A percentile compares a stretch with the other conserved stretches of the same genome.
phyloP scores from a whole-genome alignment of 2,888 invertebrate species.

The Eumacrocentrus americanus region DNA sequence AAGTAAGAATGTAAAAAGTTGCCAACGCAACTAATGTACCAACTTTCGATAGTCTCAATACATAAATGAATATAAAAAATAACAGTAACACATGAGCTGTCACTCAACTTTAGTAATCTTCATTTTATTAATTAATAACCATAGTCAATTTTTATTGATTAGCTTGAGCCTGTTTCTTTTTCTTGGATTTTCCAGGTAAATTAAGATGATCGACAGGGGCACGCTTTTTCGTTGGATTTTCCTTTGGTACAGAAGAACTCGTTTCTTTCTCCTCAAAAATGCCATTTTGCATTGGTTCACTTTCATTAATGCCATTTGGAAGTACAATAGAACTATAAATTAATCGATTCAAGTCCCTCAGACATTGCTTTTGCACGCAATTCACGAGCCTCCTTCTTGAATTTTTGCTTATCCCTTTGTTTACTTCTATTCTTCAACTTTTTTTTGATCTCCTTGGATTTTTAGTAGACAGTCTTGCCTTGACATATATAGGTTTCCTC shows the following conservation, averaged over 20 bases:
- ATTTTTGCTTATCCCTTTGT: constrained; percentile 56
- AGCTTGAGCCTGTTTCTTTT: constrained; percentile 38
- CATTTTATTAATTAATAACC: neutral
- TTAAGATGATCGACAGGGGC: constrained; percentile 35
- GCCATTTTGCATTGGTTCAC: constrained; percentile 38
- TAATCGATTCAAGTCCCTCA: constrained; percentile 58
- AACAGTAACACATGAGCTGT: neutral
- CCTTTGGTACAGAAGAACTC: constrained; percentile 1
- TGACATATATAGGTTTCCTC: constrained; percentile 33
- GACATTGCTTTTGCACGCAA: constrained; percentile 61
- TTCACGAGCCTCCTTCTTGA: constrained; percentile 63
- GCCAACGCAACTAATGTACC: too few relatives aligned
- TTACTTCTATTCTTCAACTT: constrained; percentile 52
- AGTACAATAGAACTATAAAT: constrained; percentile 51
- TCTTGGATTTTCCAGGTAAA: constrained; percentile 38
- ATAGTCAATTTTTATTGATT: constrained; percentile 18
- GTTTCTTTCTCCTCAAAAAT: constrained; percentile 25
- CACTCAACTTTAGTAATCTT: neutral
- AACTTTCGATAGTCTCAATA: too few relatives aligned
- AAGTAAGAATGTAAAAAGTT: too few relatives aligned
- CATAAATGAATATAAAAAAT: too few relatives aligned
- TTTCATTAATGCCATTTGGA: constrained; percentile 31
- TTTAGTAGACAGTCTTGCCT: too few relatives aligned
- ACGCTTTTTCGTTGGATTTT: constrained; percentile 35
- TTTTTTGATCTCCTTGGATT: constrained; percentile 48